Conservation (phyloP, 1,140 invertebrate species). For the Triops longicaudatus region DNA sequence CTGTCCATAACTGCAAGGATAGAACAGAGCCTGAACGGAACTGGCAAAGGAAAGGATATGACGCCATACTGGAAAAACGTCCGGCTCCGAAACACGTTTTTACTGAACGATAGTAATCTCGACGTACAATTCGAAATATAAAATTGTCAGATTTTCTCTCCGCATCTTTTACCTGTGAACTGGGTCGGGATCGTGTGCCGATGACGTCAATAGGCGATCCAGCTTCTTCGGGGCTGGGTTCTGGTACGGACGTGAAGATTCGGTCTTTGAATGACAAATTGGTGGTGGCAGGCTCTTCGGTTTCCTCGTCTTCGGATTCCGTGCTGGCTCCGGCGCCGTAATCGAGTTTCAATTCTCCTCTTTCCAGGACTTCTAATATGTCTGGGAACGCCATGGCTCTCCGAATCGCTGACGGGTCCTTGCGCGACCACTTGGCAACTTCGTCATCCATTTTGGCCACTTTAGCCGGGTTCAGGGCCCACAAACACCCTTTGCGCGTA, state of each 20-base stretch:
- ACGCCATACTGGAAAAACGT: too few species aligned
- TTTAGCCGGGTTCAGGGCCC: slow-evolving; percentile 93
- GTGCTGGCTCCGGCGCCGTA: slow-evolving; percentile 41
- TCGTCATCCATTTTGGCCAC: slow-evolving; percentile 95
- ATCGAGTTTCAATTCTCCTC: slow-evolving; percentile 71
- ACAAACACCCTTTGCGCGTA: slow-evolving; percentile 58
- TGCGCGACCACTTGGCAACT: slow-evolving; percentile 89
- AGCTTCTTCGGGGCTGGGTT: slow-evolving; percentile 17
- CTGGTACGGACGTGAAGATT: not conserved
- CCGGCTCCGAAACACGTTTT: too few species aligned
- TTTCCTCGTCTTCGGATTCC: slow-evolving; percentile 44
- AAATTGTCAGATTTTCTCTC: too few species aligned
- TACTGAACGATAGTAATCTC: too few species aligned
- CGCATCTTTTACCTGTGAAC: slow-evolving; percentile 21
- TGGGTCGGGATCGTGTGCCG: slow-evolving; percentile 23
- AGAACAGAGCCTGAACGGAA: too few species aligned
- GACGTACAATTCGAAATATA: too few species aligned
- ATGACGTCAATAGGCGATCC: slow-evolving; percentile 16
- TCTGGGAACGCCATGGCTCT: slow-evolving; percentile 84
- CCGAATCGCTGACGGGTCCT: slow-evolving; percentile 70
- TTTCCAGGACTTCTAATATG: slow-evolving; percentile 59
- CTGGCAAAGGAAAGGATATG: too few species aligned
- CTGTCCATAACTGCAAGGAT: too few species aligned
- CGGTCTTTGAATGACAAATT: slow-evolving; percentile 20
- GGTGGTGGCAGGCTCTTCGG: slow-evolving; percentile 38